Base-by-base conservation (phyloP, 2,113 vertebrate species). In the Struthio camelus region DNA sequence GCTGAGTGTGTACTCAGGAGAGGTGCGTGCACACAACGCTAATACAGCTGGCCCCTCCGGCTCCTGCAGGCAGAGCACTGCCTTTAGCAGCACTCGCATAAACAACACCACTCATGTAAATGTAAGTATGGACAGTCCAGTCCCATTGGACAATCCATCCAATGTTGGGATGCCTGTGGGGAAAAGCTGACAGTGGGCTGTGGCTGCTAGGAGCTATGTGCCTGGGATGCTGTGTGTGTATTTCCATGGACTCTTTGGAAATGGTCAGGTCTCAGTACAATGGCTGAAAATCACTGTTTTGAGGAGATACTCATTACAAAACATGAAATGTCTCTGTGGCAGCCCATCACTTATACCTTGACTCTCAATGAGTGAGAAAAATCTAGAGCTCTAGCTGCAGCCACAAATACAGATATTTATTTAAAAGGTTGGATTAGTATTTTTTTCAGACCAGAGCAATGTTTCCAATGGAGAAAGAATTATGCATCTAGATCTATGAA, bases 161-260 rank as follows among this genome's bases (percentile, higher is more conserved):
- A 80, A 8, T 0, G 9, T 82, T 73, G 93, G 82, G 67, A n/a
- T 54, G 20, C 46, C 36, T 61, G 51, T 0, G 0, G n/a, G 81
- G 30, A 54, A 82, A 40, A 87, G 51, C 46, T 85, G 72, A 75
- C 78, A 76, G 71, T 65, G 85, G 81, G 70, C 65, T 77, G 87
- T 1, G 8, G 62, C 53, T 2, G n/a, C 1, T 13, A 18, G 87
- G 53, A 85, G 87, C 7, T 38, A 30, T 66, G 8, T 32, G 53
- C 28, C 56, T 12, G 4, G 85, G 66, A 48, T 53, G 84, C 78
- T 51, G 79, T 69, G 66, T 32, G 9, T 11, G 64, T 86, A 54
- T 72, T 20, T 66, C 50, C 44, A 70, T 27, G 1, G 0, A 7
- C 32, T 38, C 42, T 69, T 83, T 16, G 48, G 23, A 89, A 70